These are phyloP conservation scores for Ischnura elegans DNA, from an alignment of 2,888 invertebrate species.

Conservation along the genomic window DNA sequence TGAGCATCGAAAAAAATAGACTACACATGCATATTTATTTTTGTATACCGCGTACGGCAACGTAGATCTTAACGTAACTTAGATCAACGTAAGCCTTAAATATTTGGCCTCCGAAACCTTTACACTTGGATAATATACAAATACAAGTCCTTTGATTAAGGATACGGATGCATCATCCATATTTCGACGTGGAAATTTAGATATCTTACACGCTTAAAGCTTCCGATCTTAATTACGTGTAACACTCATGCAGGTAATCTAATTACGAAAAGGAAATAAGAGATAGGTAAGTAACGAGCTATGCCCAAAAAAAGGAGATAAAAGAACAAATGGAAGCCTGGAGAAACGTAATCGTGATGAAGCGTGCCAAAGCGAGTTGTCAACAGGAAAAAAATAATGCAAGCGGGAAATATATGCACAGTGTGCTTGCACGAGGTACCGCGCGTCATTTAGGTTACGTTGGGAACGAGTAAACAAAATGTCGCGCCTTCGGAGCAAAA, in stretches of 20 bases:
- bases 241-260: too few species aligned
- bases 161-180: too few species aligned
- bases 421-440: not conserved
- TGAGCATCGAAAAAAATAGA: too few species aligned
- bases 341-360: not conserved
- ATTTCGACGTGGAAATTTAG: constrained; percentile 5
- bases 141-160: too few species aligned
- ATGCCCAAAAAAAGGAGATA: not conserved
- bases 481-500: not conserved
- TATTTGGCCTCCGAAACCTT: too few species aligned
- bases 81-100: too few species aligned
- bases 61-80: too few species aligned
- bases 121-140: too few species aligned
- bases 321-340: not conserved
- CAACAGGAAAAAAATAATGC: not conserved
- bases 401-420: not conserved
- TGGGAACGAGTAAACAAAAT: not conserved
- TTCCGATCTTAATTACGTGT: too few species aligned
- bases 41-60: too few species aligned
- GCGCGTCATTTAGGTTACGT: not conserved
- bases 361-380: not conserved
- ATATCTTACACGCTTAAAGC: too few species aligned
- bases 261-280: not conserved
- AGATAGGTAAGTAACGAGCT: not conserved
- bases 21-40: too few species aligned